Conservation (phyloP, 2,797 vertebrate genomes). For the Artibeus jamaicensis region DNA sequence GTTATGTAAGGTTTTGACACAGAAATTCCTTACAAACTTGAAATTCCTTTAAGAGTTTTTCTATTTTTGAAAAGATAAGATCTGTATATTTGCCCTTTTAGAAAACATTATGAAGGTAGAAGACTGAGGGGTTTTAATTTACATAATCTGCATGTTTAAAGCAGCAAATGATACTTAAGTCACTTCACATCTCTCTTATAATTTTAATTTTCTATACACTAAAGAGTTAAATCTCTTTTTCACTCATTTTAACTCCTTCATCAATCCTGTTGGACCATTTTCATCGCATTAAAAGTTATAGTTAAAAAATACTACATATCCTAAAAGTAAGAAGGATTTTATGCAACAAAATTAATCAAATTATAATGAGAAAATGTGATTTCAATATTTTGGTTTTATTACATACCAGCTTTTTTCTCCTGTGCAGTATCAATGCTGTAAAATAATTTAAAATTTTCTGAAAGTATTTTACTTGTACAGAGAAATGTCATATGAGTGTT, state of each 20-base stretch:
- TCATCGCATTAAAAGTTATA: not conserved
- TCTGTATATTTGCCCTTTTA: not conserved
- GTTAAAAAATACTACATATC: not conserved
- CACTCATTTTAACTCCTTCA: not conserved
- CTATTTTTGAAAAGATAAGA: not conserved
- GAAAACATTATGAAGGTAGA: not conserved
- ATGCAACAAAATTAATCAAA: not conserved
- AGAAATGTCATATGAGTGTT: not conserved
- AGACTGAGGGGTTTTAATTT: not conserved
- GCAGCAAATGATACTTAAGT: not conserved
- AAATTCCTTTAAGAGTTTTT: constrained; percentile 10
- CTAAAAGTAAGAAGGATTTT: not conserved
- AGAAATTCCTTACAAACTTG: not conserved
- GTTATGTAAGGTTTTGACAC: constrained; percentile 45
- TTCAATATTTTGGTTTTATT: not conserved
- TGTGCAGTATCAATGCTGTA: not conserved
- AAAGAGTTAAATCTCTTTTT: not conserved
- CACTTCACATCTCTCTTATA: not conserved
- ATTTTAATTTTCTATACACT: not conserved
- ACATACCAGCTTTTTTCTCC: not conserved
- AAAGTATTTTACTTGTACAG: not conserved
- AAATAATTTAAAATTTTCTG: not conserved
- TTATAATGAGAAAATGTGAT: not conserved
- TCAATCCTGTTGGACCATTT: not conserved
- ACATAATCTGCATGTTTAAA: constrained; percentile 13